Evolutionary conservation across 2,113 vertebrate genomes (phyloP).

Genomic region (Misgurnus mizolepis): DNA sequence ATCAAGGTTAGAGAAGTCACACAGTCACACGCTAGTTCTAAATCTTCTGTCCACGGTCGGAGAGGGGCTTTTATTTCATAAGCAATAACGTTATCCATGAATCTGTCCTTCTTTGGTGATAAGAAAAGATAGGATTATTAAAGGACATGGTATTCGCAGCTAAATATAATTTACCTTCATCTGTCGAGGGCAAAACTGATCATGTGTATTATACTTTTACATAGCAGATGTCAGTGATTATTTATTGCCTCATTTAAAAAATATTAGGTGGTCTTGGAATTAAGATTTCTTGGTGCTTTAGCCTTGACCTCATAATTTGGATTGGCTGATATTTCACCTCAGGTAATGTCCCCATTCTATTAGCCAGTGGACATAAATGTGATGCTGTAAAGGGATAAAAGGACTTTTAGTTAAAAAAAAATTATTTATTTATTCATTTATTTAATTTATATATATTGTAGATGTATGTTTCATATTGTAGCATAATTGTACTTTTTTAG

Average conservation of each 20-base stretch:
- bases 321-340: neutral
- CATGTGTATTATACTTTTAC: neutral
- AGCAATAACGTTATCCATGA: slow-evolving; percentile 22
- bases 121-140: slow-evolving; percentile 15
- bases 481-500: too few species aligned
- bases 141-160: neutral
- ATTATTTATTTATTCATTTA: too few species aligned
- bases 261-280: neutral
- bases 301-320: neutral
- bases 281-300: neutral
- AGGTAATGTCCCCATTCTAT: neutral
- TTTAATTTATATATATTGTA: neutral
- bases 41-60: neutral
- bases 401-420: too few species aligned
- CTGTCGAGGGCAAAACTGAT: slow-evolving; percentile 8
- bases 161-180: neutral
- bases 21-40: slow-evolving; percentile 4
- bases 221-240: neutral
- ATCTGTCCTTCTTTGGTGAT: slow-evolving; percentile 3
- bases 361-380: too few species aligned
- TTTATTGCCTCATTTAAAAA: slow-evolving; percentile 4
- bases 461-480: neutral
- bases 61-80: slow-evolving; percentile 37
- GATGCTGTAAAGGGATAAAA: too few species aligned
- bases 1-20: slow-evolving; percentile 52